phyloP scores from a whole-genome alignment of 2,797 vertebrate species.

The Tympanoctomys barrerae region DNA sequence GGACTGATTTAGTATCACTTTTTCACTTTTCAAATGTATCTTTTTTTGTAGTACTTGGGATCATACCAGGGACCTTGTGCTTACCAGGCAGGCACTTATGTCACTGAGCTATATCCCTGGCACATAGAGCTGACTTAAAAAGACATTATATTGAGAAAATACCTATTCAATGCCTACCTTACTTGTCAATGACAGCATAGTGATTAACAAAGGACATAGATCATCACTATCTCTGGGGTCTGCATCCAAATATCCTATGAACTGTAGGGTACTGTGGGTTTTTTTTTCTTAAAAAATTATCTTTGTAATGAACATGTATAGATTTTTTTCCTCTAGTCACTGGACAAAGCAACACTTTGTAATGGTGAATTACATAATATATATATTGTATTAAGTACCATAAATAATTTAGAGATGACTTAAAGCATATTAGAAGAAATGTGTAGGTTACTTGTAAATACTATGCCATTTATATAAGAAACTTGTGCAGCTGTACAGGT shows the following conservation, averaged over 20 bases:
- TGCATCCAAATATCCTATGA: background rate
- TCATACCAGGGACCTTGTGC: no score
- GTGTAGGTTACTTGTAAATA: background rate
- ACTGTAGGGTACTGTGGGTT: background rate
- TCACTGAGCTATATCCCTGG: no score
- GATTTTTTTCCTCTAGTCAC: background rate
- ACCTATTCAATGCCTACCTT: background rate
- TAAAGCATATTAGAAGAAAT: background rate
- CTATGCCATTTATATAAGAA: background rate
- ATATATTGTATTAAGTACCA: background rate
- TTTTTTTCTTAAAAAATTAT: background rate
- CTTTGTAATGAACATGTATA: background rate
- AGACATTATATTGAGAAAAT: background rate
- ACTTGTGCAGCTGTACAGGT: background rate
- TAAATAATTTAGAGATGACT: background rate
- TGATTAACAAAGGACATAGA: background rate
- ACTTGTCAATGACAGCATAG: background rate
- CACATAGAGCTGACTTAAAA: background rate
- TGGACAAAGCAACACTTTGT: background rate
- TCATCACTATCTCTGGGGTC: background rate
- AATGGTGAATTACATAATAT: background rate
- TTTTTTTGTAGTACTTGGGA: no score
- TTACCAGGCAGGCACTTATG: no score
- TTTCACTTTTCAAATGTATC: no score
- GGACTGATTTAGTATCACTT: no score